Conservation (phyloP, 1,140 invertebrate genomes). For the Lysiphlebus fabarum region DNA sequence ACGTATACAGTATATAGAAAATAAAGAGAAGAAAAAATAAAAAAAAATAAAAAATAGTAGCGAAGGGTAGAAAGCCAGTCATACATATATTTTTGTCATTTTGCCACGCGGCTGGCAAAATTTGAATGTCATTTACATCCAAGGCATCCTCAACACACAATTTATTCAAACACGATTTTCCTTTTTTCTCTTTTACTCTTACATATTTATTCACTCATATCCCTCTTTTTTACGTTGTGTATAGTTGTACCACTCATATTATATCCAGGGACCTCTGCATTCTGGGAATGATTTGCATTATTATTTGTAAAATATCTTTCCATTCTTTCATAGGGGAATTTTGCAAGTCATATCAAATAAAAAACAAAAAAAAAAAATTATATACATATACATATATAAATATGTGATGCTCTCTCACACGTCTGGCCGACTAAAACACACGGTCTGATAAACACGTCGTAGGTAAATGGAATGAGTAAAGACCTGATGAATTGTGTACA, state of each 20-base stretch:
- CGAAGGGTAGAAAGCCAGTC: constrained; percentile 1
- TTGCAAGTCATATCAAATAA: constrained; percentile 30
- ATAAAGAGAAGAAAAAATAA: not conserved
- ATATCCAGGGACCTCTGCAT: not conserved
- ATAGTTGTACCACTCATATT: not conserved
- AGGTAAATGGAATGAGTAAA: constrained; percentile 12
- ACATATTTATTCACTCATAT: not conserved
- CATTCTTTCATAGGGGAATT: constrained; percentile 26
- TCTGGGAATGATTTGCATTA: constrained; percentile 46
- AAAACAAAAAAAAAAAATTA: too few species aligned
- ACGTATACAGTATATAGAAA: constrained; percentile 34
- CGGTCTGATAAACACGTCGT: constrained; percentile 14
- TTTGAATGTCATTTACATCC: constrained; percentile 47
- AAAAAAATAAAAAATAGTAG: too few species aligned
- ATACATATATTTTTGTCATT: constrained; percentile 48
- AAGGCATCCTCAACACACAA: constrained; percentile 37
- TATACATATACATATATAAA: constrained; percentile 6
- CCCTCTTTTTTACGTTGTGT: too few species aligned
- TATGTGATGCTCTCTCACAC: constrained; percentile 10
- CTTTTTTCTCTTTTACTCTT: not conserved
- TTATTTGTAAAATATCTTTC: constrained; percentile 30
- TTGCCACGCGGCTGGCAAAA: constrained; percentile 34
- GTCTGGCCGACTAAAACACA: not conserved
- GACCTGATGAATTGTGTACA: constrained; percentile 29
- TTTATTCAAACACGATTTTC: constrained; percentile 38